Base-by-base conservation (phyloP, 2,888 invertebrate genomes). In the Drosophila testacea region DNA sequence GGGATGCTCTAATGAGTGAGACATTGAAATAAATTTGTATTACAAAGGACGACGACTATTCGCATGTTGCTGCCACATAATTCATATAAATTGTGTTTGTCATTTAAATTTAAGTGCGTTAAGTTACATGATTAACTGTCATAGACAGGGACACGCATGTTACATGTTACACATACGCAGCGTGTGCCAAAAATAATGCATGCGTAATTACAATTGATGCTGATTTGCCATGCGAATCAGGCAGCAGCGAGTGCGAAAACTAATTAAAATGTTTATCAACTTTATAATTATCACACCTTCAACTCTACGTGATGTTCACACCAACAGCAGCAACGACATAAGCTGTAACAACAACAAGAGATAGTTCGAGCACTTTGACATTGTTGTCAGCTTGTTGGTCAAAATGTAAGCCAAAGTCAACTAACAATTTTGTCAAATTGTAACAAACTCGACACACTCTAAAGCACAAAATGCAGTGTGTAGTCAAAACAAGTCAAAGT, bases 251-350 rank as follows among this genome's bases (percentile, higher is more conserved):
- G 27, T 66, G 59, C 69, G 60, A 75, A 79, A 85, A 75, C 83
- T 85, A 83, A 88, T 83, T 83, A 88, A 88, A 88, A 82, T 88
- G 88, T 85, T 83, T 85, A 82, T 85, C 77, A 77, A 88, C 83
- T 83, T 73, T 85, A 73, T 69, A 82, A 85, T 88, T 79, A 79
- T 77, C 73, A 73, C 80, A 62, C 83, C 71, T 74, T 44, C 34
- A 22, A 10, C 34, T 38, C 42, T 41, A 59, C 70, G 79, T 77
- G 77, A 74, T 59, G 52, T 42, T 28, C 7, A 38, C 36, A 39
- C 2, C 32, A 59, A 34, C 34, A 52, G 11, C 41, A 39, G 10
- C n/a, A 64, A 9, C 34, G 46, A 30, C 32, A 39, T 7, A 3
- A 30, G 4, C 30, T 4, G 7, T 7, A 30, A 52, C 28, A 48